Evolutionary conservation across 1,140 invertebrate species (phyloP), one percentile per base, ranked within the genome.

Genomic region (Reticulitermes speratus): DNA sequence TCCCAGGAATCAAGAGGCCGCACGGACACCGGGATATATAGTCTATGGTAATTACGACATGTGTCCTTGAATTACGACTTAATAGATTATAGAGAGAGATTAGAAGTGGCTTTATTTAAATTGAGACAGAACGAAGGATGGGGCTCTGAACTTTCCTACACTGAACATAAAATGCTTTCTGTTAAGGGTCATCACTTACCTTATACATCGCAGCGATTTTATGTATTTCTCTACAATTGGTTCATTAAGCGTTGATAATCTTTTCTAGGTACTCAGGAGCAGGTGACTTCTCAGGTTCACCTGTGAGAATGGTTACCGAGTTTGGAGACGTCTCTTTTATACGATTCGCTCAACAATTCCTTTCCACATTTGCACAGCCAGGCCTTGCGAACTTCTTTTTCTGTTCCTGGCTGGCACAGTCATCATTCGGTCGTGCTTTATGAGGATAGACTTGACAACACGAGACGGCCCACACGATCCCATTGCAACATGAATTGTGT

Each of bases 251-350:
- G 52, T 19, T 55, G 52, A 16, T 12, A 55, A 55, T 55, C 9
- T 55, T 21, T 55, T 0, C 14, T 65, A n/a, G 65, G 8, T 8
- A 75, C 14, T 25, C 65, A 75, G n/a, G n/a, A 75, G 25, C 25
- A 75, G 9, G 14, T 75, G n/a, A 75, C 65, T 30, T 30, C 65
- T 75, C 14, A 25, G n/a, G 14, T 75, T 75, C 65, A n/a, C 25
- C 5, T 75, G 25, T 75, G 65, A 75, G 65, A 75, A 75, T 75
- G 65, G 11, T 75, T 30, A 14, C n/a, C n/a, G 88, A 86, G 21
- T 44, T n/a, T 14, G 75, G 19, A 82, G 65, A n/a, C 55, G 32
- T 44, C 23, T 14, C 45, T 52, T 52, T 85, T 55, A 45, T 85
- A 45, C 21, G 55, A 25, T n/a, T 59, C 84, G 38, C 38, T 65